Evolutionary conservation across 1,140 invertebrate genomes (phyloP), one percentile per base, ranked within the genome.

Genomic region (Zaprionus ghesquierei): DNA sequence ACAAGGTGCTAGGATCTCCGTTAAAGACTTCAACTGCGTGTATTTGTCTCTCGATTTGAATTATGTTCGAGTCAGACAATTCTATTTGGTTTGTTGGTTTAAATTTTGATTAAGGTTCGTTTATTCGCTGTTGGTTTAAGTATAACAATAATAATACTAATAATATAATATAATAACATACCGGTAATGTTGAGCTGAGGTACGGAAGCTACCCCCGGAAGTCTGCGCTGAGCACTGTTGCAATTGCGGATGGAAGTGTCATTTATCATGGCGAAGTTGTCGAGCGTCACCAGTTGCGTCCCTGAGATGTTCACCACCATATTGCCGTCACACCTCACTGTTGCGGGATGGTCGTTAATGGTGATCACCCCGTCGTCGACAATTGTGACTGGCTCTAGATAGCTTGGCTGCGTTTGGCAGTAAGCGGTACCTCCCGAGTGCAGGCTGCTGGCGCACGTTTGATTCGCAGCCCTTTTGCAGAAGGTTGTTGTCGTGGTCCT

Each of bases 1-100:
- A n/a, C n/a, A n/a, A n/a, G n/a, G n/a, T n/a, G n/a, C n/a, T n/a
- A n/a, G n/a, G n/a, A n/a, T n/a, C n/a, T 8, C 60, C 41, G 3
- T 61, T n/a, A 41, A 61, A 61, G 22, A 5, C 33, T 18, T 61
- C 59, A 1, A 61, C 44, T 31, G 59, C 49, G 41, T 53, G 29
- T 23, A 63, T 63, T 13, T 63, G 60, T 13, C 49, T 53, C 25
- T 63, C 49, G 50, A 53, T 49, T 41, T 53, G 49, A 25, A 51
- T n/a, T n/a, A 41, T 27, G n/a, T 63, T 53, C 15, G 46, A 50
- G 13, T 62, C 59, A 41, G 59, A 51, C 27, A 29, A 29, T 29
- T 29, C 27, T 29, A 29, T 29, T 29, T 29, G 27, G 29, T 15
- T 50, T 10, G 41, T 46, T 46, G 15, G 41, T 46, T 46, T 20